Conservation (phyloP, 2,113 vertebrate species). For the Cheilinus undulatus region DNA sequence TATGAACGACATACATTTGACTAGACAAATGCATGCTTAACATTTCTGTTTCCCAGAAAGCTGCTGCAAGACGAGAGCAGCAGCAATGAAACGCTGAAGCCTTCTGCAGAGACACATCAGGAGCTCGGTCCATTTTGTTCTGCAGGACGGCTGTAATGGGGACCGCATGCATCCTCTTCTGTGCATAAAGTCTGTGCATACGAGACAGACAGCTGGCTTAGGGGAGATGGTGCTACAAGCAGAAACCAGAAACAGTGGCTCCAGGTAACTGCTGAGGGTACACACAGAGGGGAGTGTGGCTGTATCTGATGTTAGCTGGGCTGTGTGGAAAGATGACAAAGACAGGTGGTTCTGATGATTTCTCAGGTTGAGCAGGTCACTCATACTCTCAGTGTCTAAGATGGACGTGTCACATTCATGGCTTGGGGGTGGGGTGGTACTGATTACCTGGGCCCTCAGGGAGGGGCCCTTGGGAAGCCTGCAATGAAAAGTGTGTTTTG, state of each 20-base stretch:
- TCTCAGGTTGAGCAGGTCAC: too few species aligned
- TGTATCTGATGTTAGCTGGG: conserved; percentile 47
- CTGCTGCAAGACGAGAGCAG: conserved; percentile 41
- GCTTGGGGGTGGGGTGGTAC: too few species aligned
- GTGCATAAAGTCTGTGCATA: conserved; percentile 50
- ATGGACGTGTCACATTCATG: too few species aligned
- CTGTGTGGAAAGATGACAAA: too few species aligned
- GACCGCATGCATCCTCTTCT: conserved; percentile 39
- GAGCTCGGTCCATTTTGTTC: conserved; percentile 29
- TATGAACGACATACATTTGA: conserved; percentile 28
- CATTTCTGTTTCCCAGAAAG: conserved; percentile 25
- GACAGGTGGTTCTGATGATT: too few species aligned
- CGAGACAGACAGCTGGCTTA: conserved; percentile 24
- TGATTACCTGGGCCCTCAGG: too few species aligned
- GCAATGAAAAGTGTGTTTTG: too few species aligned
- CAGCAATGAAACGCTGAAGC: not conserved
- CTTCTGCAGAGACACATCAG: conserved; percentile 10
- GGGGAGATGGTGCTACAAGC: conserved; percentile 17
- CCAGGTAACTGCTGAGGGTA: too few species aligned
- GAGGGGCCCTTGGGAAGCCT: too few species aligned
- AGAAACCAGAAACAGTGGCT: too few species aligned
- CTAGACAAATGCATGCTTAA: conserved; percentile 9
- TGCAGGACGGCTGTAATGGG: conserved; percentile 49
- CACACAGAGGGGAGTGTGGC: too few species aligned
- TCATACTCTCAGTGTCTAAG: too few species aligned